Conservation (phyloP, 1,140 invertebrate species). For the Drosophila nasuta region DNA sequence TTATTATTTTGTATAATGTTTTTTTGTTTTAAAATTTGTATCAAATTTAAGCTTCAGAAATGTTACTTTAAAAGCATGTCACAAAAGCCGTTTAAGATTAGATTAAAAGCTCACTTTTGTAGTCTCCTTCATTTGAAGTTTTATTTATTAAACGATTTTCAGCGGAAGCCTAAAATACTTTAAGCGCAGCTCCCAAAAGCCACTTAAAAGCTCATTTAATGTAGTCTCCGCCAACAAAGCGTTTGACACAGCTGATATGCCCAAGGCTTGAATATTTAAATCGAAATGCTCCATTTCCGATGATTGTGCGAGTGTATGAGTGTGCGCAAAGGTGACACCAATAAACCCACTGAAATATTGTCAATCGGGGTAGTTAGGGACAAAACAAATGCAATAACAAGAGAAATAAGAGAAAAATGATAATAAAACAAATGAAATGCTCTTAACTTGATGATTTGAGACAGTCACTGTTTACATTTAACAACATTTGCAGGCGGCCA, state of each 20-base stretch:
- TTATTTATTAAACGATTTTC: no score
- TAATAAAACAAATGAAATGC: constrained; percentile 9
- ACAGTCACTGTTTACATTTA: constrained; percentile 58
- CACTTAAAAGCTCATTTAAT: not conserved
- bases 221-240: not conserved
- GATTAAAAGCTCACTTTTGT: no score
- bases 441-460: constrained; percentile 36
- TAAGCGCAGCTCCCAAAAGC: no score
- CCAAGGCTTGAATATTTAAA: constrained; percentile 5
- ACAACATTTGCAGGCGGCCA: constrained; percentile 20
- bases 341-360: constrained; percentile 72
- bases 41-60: no score
- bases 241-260: constrained; percentile 12
- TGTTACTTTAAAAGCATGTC: no score
- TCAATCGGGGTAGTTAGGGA: constrained; percentile 62
- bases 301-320: constrained; percentile 31
- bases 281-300: constrained; percentile 71
- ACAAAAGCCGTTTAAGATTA: no score
- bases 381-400: constrained; percentile 22
- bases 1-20: no score
- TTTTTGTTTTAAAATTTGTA: no score
- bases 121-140: no score
- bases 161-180: no score
- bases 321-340: constrained; percentile 52
- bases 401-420: not conserved